These are phyloP conservation scores for Dendrocincla tyrannina DNA, from an alignment of 2,797 vertebrate species.

Conservation along the genomic window DNA sequence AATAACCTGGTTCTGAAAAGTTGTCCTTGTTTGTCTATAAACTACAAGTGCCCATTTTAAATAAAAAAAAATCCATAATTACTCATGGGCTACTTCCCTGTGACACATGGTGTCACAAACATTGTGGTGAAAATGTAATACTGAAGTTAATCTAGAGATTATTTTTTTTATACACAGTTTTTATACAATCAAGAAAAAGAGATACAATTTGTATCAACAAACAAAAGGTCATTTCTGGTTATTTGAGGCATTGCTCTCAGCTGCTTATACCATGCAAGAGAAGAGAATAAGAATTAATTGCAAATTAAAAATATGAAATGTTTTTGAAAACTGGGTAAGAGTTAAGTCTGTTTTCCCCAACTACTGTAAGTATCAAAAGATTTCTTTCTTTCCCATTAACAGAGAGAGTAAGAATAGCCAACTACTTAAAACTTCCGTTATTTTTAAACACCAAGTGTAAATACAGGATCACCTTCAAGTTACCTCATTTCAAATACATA, in stretches of 20 bases:
- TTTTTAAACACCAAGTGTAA: background rate
- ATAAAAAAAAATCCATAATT: constrained; percentile 80
- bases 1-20: constrained; percentile 79
- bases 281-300: constrained; percentile 57
- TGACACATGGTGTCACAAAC: constrained; percentile 99
- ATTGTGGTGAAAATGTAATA: constrained; percentile 86
- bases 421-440: background rate
- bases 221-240: constrained; percentile 98
- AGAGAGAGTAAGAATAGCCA: background rate
- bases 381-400: background rate
- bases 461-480: background rate
- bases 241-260: constrained; percentile 92
- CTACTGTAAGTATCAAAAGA: background rate
- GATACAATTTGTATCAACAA: constrained; percentile 99
- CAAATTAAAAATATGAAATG: constrained; percentile 61
- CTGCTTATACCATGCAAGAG: constrained; percentile 73
- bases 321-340: background rate
- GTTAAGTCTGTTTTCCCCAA: background rate
- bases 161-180: constrained; percentile 82
- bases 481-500: background rate
- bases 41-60: constrained; percentile 89
- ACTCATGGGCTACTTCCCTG: constrained; percentile 92
- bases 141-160: constrained; percentile 82
- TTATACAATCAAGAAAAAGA: constrained; percentile 98
- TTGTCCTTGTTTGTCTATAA: constrained; percentile 84